Conservation (phyloP, 2,113 vertebrate genomes). For the Stegostoma tigrinum region DNA sequence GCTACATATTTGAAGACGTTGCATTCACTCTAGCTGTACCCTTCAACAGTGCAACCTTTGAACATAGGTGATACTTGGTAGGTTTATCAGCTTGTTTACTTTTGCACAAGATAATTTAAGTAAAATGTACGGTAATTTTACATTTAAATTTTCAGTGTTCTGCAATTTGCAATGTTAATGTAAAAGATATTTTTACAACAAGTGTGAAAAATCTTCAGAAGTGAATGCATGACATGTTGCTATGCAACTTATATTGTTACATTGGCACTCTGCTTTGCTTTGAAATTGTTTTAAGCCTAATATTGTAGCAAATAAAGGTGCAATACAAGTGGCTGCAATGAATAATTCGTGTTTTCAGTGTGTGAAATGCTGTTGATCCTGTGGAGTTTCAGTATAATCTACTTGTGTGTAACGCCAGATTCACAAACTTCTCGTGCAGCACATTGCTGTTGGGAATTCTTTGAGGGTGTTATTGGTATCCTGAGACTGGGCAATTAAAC, state of each 20-base stretch:
- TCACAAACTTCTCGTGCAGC: neutral
- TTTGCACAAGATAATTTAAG: neutral
- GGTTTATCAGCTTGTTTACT: neutral
- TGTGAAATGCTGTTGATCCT: neutral
- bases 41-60: neutral
- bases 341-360: neutral
- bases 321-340: neutral
- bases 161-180: neutral
- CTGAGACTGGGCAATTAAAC: neutral
- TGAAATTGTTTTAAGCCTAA: neutral
- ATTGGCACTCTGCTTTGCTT: neutral
- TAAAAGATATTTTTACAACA: neutral
- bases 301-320: neutral
- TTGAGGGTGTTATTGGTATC: neutral
- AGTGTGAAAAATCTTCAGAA: neutral
- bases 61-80: neutral
- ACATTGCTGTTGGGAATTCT: neutral
- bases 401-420: neutral
- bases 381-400: neutral
- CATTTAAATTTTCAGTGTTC: neutral
- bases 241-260: neutral
- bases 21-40: neutral
- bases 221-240: neutral
- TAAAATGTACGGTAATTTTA: neutral
- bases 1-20: neutral